These are phyloP conservation scores for Papilio elwesi DNA, from an alignment of 2,888 invertebrate genomes.

Conservation along the genomic window DNA sequence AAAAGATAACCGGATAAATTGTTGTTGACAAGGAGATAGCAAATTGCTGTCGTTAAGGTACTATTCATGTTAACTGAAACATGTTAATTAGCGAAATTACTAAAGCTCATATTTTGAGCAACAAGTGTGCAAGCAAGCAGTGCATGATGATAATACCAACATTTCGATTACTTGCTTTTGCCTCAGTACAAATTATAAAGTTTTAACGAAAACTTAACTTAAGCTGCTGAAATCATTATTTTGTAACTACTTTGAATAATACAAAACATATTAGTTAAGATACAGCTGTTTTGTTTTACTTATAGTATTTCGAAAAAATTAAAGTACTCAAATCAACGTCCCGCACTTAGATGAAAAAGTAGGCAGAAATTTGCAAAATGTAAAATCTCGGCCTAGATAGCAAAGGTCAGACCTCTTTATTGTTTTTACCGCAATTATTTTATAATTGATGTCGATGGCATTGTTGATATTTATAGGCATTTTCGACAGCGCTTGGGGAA, in stretches of 20 bases:
- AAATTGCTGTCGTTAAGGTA: constrained; percentile 56
- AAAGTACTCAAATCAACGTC: too few relatives aligned
- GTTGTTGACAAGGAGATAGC: constrained; percentile 50
- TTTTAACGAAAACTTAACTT: neutral
- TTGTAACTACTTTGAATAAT: too few relatives aligned
- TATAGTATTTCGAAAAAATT: too few relatives aligned
- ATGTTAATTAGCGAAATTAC: neutral
- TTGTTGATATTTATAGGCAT: constrained; percentile 37
- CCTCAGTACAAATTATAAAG: neutral
- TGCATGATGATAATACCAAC: neutral
- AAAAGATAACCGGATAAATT: constrained; percentile 67
- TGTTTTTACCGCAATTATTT: constrained; percentile 24
- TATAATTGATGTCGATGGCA: constrained; percentile 37
- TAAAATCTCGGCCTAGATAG: too few relatives aligned
- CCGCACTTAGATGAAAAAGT: too few relatives aligned
- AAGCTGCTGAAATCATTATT: too few relatives aligned
- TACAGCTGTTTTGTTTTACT: too few relatives aligned
- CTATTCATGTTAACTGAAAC: constrained; percentile 45
- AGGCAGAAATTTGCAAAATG: too few relatives aligned
- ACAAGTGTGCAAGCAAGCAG: neutral
- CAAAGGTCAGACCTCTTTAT: neutral
- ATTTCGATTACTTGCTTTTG: neutral
- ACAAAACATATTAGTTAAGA: too few relatives aligned
- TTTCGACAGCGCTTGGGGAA: constrained; percentile 52
- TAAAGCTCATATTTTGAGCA: neutral